These are phyloP conservation scores for Loriculus beryllinus DNA, from an alignment of 2,797 vertebrate genomes.

Conservation along the genomic window DNA sequence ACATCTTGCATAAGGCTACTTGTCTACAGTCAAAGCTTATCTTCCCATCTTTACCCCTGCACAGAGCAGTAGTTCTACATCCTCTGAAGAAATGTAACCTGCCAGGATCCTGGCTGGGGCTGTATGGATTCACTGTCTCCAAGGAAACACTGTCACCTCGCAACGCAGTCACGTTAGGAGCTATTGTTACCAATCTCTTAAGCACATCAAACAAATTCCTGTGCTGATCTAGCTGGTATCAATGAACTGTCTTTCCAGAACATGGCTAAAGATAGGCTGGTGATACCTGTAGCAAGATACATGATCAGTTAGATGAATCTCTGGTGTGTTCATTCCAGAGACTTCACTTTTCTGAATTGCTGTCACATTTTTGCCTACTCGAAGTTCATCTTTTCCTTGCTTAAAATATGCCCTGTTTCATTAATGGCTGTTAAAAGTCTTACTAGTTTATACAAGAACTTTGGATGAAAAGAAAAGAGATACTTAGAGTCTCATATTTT, in stretches of 20 bases:
- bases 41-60: constrained; percentile 45
- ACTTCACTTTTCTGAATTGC: background rate
- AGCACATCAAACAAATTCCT: constrained; percentile 66
- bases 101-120: constrained; percentile 38
- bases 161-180: constrained; percentile 65
- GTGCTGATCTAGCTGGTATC: background rate
- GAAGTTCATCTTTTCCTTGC: background rate
- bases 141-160: constrained; percentile 71
- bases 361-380: background rate
- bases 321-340: background rate
- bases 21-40: constrained; percentile 48
- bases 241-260: background rate
- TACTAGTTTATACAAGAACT: background rate
- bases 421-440: background rate
- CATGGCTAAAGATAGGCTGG: background rate
- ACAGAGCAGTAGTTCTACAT: background rate
- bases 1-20: constrained; percentile 41
- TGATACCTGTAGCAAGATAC: background rate
- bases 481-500: background rate
- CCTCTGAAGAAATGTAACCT: background rate
- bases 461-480: background rate
- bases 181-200: constrained; percentile 62
- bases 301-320: background rate
- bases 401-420: background rate
- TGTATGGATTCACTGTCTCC: constrained; percentile 53